Evolutionary conservation across 2,113 vertebrate species (phyloP), one percentile per base, ranked within the genome.

Genomic region (Nestor notabilis): DNA sequence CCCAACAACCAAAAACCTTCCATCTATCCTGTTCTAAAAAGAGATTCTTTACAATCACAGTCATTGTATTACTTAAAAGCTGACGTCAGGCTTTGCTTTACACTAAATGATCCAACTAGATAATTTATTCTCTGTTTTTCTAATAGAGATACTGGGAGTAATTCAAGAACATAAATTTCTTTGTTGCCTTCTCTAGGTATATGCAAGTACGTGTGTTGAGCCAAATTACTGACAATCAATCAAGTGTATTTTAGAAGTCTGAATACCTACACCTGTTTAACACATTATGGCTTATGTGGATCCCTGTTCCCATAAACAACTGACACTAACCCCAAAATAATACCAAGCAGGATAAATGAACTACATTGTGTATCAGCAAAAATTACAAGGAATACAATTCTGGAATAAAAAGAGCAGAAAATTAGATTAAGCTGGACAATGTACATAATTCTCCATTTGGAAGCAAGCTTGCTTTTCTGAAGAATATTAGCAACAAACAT

Each of bases 241-340:
- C 17, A 91, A 64, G 24, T 6, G 35, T 47, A 50, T 55, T 75
- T 91, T 43, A 46, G 12, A 83, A 33, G 29, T 56, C 25, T 50
- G 35, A 78, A 75, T 66, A 63, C 15, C 37, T 71, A 79, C 84
- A 87, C 15, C 46, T 83, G 24, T 74, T 91, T 44, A 87, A 68
- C 23, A 0, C 0, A 28, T 24, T 47, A 16, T 61, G 35, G 47
- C 89, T 93, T 56, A 65, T 11, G 29, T 1, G 5, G 65, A 83
- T 49, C 4, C 17, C 12, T n/a, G 23, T 61, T 85, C 33, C n/a
- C 24, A 46, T 10, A 28, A 89, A 84, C 28, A 58, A 61, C 20
- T 33, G 28, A 82, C 66, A 87, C 64, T 33, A 65, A 65, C 11
- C 4, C 33, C 29, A 56, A 89, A 90, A 56, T 41, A 82, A 25